phyloP scores from a whole-genome alignment of 2,797 vertebrate genomes.

The Phrynocephalus guinanensis region DNA sequence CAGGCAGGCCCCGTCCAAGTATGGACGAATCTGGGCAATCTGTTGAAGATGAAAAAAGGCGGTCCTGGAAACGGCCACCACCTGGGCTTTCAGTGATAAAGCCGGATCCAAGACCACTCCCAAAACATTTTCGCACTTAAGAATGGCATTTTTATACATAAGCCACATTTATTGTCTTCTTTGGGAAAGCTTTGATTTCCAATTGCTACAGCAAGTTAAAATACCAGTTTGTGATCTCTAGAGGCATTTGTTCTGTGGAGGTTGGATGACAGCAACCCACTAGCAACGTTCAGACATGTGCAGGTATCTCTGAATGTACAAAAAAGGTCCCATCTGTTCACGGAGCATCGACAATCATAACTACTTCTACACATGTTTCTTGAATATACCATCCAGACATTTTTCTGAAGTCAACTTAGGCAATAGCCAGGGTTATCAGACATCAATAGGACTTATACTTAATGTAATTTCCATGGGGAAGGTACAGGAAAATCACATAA shows the following conservation, averaged over 20 bases:
- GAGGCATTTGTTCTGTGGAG: not conserved
- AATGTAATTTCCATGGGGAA: conserved; percentile 15
- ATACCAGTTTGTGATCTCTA: not conserved
- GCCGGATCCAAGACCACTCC: too few relatives aligned
- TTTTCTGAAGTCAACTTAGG: not conserved
- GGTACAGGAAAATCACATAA: not conserved
- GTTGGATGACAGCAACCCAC: not conserved
- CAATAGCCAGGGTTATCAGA: not conserved
- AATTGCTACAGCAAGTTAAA: not conserved
- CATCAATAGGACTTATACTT: conserved; percentile 8
- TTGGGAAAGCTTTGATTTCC: not conserved
- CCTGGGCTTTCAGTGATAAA: too few relatives aligned
- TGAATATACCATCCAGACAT: not conserved
- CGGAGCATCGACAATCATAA: too few relatives aligned
- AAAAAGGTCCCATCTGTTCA: too few relatives aligned
- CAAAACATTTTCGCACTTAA: not conserved
- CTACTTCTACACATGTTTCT: not conserved
- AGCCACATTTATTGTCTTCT: not conserved
- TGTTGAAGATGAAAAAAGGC: too few relatives aligned
- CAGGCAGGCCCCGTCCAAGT: too few relatives aligned
- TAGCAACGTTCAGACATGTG: not conserved
- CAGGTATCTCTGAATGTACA: not conserved
- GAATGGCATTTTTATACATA: not conserved
- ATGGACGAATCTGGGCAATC: too few relatives aligned
- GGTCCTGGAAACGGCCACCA: too few relatives aligned